Evolutionary conservation across 1,140 invertebrate species (phyloP), one percentile per base, ranked within the genome.

Genomic region (Drosophila obscura): DNA sequence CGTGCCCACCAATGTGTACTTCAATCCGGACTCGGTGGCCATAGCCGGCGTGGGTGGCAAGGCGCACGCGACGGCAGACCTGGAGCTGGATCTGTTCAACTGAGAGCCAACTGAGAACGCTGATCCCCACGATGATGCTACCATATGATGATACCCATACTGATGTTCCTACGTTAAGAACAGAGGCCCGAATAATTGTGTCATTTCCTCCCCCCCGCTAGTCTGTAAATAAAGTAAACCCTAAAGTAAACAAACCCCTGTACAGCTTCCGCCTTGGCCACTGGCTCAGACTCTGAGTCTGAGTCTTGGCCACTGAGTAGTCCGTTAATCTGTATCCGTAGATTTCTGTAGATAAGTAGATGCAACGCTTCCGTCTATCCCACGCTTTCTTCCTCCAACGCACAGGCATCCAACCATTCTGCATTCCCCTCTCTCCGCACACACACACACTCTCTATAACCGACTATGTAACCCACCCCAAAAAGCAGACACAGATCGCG

Each of bases 21-120:
- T 94, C 77, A 93, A 94, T 66, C 95, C 95, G 2, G 92, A 93
- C 64, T 94, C 95, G 2, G 93, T 94, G 1, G 95, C 95, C n/a
- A 93, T 95, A 4, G 95, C 93, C 8, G 95, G 95, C 2, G 94
- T 94, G 9, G 95, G 95, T 0, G 95, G 95, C 24, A 93, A 94
- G 52, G 95, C 95, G 0, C 94, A 95, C 73, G 95, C 95, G 2
- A 93, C 95, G 81, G 95, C 95, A 31, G 94, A 95, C 74, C 87
- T 94, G 64, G 85, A 92, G 49, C 35, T 93, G 90, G 90, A 91
- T 92, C 67, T 93, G 89, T 68, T 93, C 85, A 80, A 80, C 53
- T 90, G 55, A 57, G 31, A 31, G 7, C 45, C n/a, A 8, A 11
- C 13, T 26, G 39, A 31, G 7, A 49, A 72, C 43, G 53, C 5